Evolutionary conservation across 2,113 vertebrate genomes (phyloP).

Genomic region (rat (Rattus norvegicus)): DNA sequence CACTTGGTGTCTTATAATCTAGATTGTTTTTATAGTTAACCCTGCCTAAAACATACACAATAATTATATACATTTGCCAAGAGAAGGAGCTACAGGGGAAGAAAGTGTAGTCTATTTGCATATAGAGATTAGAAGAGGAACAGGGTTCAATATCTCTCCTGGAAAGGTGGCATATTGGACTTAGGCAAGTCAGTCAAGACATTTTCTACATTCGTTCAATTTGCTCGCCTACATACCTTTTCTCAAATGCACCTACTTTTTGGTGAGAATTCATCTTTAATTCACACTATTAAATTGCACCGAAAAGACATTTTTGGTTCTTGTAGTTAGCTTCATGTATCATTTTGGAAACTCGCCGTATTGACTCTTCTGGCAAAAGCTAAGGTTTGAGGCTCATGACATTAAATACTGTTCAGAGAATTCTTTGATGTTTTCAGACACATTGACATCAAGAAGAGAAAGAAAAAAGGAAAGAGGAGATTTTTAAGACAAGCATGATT

Average conservation of each 20-base stretch:
- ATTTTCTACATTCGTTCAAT: neutral
- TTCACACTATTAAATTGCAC: neutral
- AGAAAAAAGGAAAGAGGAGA: neutral
- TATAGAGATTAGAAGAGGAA: too few relatives aligned
- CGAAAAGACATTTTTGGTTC: conserved; percentile 16
- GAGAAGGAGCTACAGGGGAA: neutral
- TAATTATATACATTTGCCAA: neutral
- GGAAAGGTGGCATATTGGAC: neutral
- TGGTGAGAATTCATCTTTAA: neutral
- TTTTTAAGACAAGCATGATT: conserved; percentile 15
- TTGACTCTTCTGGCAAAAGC: neutral
- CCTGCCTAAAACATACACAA: neutral
- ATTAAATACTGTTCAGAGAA: conserved; percentile 43
- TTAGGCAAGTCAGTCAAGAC: neutral
- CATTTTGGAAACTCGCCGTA: conserved; percentile 36
- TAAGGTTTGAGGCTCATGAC: neutral
- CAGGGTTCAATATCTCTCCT: neutral
- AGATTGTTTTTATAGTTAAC: neutral
- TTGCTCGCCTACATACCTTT: neutral
- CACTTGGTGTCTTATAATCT: neutral
- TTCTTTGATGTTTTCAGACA: conserved; percentile 3
- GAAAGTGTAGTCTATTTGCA: neutral
- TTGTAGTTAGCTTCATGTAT: conserved; percentile 26
- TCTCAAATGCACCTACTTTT: neutral
- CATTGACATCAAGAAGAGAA: neutral